Conservation (phyloP, 1,140 invertebrate genomes). For the Teleogryllus occipitalis region DNA sequence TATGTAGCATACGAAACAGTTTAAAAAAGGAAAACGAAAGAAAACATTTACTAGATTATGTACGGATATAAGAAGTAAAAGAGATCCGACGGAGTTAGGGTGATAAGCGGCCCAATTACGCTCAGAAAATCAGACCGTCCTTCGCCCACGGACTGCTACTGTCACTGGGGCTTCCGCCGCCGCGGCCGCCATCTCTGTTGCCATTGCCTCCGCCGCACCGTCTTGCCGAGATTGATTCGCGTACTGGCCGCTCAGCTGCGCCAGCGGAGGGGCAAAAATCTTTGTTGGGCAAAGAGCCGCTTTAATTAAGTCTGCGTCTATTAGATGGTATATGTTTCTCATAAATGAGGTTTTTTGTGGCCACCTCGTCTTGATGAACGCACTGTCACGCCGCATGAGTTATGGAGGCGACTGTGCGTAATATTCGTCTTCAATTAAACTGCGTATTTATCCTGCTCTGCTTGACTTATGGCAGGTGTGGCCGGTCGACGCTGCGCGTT, state of each 20-base stretch:
- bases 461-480: no score
- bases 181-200: neutral
- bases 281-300: neutral
- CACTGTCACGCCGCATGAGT: neutral
- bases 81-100: no score
- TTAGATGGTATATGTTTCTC: neutral
- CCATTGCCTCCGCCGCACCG: neutral
- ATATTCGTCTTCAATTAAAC: neutral
- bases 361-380: neutral
- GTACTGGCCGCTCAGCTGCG: neutral
- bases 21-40: no score
- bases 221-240: neutral
- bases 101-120: no score
- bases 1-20: no score
- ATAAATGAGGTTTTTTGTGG: neutral
- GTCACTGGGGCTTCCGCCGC: no score
- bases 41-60: no score
- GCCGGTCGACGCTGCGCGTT: no score
- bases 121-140: no score
- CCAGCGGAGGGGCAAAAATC: neutral
- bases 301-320: conserved; percentile 1
- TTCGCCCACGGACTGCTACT: no score
- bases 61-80: no score
- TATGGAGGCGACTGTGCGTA: neutral
- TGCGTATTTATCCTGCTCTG: no score